Evolutionary conservation across 2,113 vertebrate species (phyloP), one percentile per base, ranked within the genome.

Genomic region (Dryoscopus gambensis): DNA sequence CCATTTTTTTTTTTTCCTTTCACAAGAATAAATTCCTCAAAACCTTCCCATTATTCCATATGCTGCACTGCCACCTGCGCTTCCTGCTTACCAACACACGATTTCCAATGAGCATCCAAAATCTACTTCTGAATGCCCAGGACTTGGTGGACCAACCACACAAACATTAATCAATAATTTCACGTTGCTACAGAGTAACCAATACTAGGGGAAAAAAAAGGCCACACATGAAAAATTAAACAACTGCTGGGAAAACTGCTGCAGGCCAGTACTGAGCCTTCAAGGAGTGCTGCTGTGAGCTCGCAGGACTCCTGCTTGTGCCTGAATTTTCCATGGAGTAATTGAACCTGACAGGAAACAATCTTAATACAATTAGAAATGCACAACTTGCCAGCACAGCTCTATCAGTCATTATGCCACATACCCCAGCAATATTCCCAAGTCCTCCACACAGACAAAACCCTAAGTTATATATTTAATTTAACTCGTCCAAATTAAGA

Each of bases 241-340:
- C 16, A 77, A 28, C 10, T 74, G 16, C 44, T 64, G 27, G 49
- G n/a, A 57, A 44, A 74, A 35, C 19, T 70, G 62, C 65, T 71
- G 65, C 44, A 33, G 2, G 1, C 7, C 1, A 3, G 42, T 13
- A 50, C 5, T 1, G 35, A 74, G 65, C 30, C 78, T 53, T 47
- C 35, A 17, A 39, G 23, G 35, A 79, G 31, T 0, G 0, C 65
- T 57, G 83, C 31, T 78, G 47, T 27, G 86, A 84, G 39, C 35
- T 79, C 1, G 0, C 69, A 59, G 37, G 30, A 16, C n/a, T 91
- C 28, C 74, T 64, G 35, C 30, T 76, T 0, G 0, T 35, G 33
- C 37, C 16, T 44, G 44, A 33, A 22, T 64, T 85, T 88, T 56
- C 75, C 49, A 33, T 2, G 10, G 39, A 78, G 20, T 24, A 53